Conservation (phyloP, 2,888 invertebrate species). For the Drosophila siamana region DNA sequence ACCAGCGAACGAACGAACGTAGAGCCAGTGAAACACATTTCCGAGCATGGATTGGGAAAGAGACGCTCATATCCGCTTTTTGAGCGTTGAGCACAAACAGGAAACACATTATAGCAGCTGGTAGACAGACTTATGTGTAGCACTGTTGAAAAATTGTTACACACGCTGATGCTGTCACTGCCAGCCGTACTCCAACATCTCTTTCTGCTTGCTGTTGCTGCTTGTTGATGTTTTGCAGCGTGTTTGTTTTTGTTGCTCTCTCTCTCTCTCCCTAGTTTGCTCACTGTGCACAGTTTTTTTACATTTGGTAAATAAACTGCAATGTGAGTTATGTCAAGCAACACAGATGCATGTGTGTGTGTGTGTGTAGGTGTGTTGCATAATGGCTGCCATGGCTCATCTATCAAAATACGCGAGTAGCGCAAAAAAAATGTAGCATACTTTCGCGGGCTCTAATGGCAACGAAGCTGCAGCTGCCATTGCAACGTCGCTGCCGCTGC, state of each 20-base stretch:
- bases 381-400: slow-evolving; percentile 78
- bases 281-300: slow-evolving; percentile 62
- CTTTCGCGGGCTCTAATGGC: slow-evolving; percentile 63
- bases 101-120: slow-evolving; percentile 81
- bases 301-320: slow-evolving; percentile 78
- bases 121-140: slow-evolving; percentile 82
- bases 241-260: slow-evolving; percentile 43
- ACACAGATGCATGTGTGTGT: slow-evolving; percentile 24
- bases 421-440: slow-evolving; percentile 65
- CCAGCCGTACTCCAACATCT: slow-evolving; percentile 57
- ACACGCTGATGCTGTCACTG: slow-evolving; percentile 74
- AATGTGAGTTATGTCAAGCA: slow-evolving; percentile 78
- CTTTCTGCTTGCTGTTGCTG: slow-evolving; percentile 43
- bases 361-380: slow-evolving; percentile 61
- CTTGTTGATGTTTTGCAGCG: slow-evolving; percentile 57
- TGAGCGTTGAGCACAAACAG: slow-evolving; percentile 80
- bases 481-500: not conserved
- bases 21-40: slow-evolving; percentile 75
- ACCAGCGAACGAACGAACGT: too few relatives aligned
- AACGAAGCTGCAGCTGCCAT: not conserved
- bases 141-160: slow-evolving; percentile 81
- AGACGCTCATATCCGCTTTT: slow-evolving; percentile 76
- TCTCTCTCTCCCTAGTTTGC: slow-evolving; percentile 8
- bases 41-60: slow-evolving; percentile 44
- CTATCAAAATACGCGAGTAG: slow-evolving; percentile 75